Evolutionary conservation across 2,888 invertebrate species (phyloP), one percentile per base, ranked within the genome.

Genomic region (Zeuzera pyrina): DNA sequence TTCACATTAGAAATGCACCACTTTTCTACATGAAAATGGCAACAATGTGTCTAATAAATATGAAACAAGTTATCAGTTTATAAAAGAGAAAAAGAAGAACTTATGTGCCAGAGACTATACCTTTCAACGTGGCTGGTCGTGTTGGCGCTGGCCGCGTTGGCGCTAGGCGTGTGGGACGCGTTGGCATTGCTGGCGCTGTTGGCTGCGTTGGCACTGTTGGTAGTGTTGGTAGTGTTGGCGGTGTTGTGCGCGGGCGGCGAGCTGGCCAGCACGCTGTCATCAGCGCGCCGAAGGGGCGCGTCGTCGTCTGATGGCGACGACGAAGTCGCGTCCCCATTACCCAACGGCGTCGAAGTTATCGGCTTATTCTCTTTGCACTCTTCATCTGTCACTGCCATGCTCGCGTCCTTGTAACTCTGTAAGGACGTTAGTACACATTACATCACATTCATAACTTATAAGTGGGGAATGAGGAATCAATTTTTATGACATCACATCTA

Each of bases 341-440:
- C 62, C 2, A 79, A 52, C 2, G 84, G 83, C 4, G 83, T 77
- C 8, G 81, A 81, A 11, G 83, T 81, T 23, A 81, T 72, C 1
- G 83, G 83, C 47, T 85, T 81, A 56, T 84, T 84, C 62, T 84
- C 84, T 39, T 84, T 84, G 0, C 68, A 78, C 41, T 84, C 84
- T 41, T 84, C 84, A 50, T 84, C 84, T 0, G 84, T 84, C 40
- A 83, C 70, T 28, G 53, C 54, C 45, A 69, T 49, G 35, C 50
- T 64, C 0, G 66, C 46, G 19, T 79, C 77, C 45, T 78, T 79
- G 49, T 57, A 71, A 21, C 35, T 60, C 76, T 78, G 57, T 1
- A n/a, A n/a, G n/a, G n/a, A n/a, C n/a, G n/a, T n/a, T n/a, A n/a
- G n/a, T n/a, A n/a, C n/a, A n/a, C n/a, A n/a, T n/a, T n/a, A n/a